Percentiles rank a stretch among this genome's conserved stretches.
Evolutionary conservation across 2,113 vertebrate species (phyloP).

Genomic region (Sterna hirundo): DNA sequence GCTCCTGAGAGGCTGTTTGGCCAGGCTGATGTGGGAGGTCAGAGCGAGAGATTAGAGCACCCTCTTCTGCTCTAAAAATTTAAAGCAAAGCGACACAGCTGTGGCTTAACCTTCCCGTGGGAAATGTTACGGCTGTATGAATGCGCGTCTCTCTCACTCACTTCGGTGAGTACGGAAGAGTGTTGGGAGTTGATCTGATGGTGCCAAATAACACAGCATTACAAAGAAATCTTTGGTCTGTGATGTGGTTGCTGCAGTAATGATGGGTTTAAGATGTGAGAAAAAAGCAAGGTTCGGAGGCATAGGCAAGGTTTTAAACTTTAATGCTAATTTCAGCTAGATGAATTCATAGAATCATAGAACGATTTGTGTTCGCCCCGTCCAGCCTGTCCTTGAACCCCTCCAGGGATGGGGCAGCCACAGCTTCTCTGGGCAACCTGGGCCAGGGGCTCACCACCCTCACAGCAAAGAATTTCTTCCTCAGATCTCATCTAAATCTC

Average conservation of each 20-base stretch:
- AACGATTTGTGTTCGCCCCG: not conserved
- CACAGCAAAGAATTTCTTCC: not conserved
- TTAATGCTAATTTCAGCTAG: not conserved
- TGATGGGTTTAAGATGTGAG: not conserved
- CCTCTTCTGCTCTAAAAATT: slow-evolving; percentile 56
- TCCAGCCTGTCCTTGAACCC: not conserved
- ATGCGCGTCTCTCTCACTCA: accelerated
- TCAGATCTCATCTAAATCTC: not conserved
- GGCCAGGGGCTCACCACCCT: not conserved
- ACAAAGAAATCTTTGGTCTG: not conserved
- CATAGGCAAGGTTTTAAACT: not conserved
- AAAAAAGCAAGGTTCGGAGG: not conserved
- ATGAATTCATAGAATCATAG: not conserved
- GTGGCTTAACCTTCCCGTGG: not conserved
- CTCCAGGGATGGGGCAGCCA: not conserved
- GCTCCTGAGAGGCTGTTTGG: not conserved
- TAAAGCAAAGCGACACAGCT: not conserved
- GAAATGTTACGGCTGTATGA: not conserved
- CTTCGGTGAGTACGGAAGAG: accelerated
- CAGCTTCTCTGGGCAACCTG: not conserved
- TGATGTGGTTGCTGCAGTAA: not conserved
- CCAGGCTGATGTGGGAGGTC: not conserved
- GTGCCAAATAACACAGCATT: not conserved
- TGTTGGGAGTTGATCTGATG: not conserved
- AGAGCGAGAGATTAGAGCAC: slow-evolving; percentile 50